Base-by-base conservation (phyloP, 1,140 invertebrate genomes). In the Trichomalopsis sarcophagae region DNA sequence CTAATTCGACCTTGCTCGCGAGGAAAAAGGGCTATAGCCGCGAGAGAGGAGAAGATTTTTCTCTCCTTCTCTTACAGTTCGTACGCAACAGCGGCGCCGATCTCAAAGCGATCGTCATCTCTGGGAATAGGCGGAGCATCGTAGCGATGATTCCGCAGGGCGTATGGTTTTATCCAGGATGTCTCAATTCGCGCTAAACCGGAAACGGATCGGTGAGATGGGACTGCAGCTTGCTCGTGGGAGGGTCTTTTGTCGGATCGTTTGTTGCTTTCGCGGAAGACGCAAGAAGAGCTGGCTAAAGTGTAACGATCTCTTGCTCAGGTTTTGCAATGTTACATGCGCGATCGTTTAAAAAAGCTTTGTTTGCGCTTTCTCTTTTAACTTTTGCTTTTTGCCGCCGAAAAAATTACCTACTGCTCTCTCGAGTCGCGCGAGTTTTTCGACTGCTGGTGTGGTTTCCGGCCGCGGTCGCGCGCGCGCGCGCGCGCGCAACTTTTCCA, bases 101-200 rank as follows among this genome's bases (percentile, higher is more conserved):
- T 74, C 47, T 17, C 7, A 30, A 11, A 81, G 17, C 14, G 23
- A 69, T 36, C 33, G 21, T 55, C 17, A 44, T 30, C 36, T 23
- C 55, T 23, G 21, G 6, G 33, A 82, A 44, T 76, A 40, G 55
- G 14, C 21, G 50, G 30, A 40, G 73, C 6, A 5, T 11, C 40
- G 27, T 27, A 21, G 71, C 50, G 21, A 75, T 40, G 73, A 66
- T 76, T 77, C 74, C 66, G n/a, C 14, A 10, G 47, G 66, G 44
- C 76, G 40, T 75, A 27, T 71, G 23, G 0, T 75, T 80, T 80
- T 74, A 80, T 80, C 50, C 69, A 80, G 55, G 76, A 83, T 85
- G 79, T 36, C 86, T 87, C 79, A 74, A 85, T 85, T 83, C 76
- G 77, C 71, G 73, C 68, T 69, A 81, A 86, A 85, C 50, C 73